phyloP scores from a whole-genome alignment of 2,888 invertebrate species.

The Ophonus ardosiacus region DNA sequence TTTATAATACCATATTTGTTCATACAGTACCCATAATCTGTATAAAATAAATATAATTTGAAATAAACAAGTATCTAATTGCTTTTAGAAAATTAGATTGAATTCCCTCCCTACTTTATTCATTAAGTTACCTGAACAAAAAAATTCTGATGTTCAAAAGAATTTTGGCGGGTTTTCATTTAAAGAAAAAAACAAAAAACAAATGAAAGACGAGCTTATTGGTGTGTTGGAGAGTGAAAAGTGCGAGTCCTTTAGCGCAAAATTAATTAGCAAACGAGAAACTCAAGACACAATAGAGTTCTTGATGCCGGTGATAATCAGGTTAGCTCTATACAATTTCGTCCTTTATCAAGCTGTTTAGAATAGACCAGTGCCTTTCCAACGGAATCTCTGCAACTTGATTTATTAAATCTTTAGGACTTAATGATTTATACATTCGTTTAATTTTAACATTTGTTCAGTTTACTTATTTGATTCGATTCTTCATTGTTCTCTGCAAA shows the following conservation, averaged over 20 bases:
- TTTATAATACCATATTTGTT: no score
- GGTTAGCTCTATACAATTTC: conserved; percentile 60
- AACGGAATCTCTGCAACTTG: conserved; percentile 29
- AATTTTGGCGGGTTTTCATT: conserved; percentile 21
- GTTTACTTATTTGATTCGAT: conserved; percentile 40
- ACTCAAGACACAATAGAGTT: conserved; percentile 51
- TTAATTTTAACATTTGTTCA: conserved; percentile 53
- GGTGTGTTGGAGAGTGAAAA: conserved; percentile 17
- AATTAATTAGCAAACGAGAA: conserved; percentile 60
- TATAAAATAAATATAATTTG: not conserved
- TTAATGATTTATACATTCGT: conserved; percentile 40
- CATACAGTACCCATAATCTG: no score
- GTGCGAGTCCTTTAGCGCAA: conserved; percentile 54
- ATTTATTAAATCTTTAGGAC: conserved; percentile 47
- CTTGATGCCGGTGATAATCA: conserved; percentile 59
- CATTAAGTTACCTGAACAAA: not conserved
- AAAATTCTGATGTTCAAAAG: conserved; percentile 6
- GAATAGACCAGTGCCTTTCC: conserved; percentile 41
- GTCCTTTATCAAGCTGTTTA: conserved; percentile 44
- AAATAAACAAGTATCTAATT: not conserved
- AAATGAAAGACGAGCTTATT: not conserved
- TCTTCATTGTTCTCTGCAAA: conserved; percentile 31
- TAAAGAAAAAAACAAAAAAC: conserved; percentile 6
- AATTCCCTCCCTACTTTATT: not conserved
- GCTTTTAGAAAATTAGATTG: not conserved